Conservation (phyloP, 2,888 invertebrate species). For the Notocelia uddmanniana region DNA sequence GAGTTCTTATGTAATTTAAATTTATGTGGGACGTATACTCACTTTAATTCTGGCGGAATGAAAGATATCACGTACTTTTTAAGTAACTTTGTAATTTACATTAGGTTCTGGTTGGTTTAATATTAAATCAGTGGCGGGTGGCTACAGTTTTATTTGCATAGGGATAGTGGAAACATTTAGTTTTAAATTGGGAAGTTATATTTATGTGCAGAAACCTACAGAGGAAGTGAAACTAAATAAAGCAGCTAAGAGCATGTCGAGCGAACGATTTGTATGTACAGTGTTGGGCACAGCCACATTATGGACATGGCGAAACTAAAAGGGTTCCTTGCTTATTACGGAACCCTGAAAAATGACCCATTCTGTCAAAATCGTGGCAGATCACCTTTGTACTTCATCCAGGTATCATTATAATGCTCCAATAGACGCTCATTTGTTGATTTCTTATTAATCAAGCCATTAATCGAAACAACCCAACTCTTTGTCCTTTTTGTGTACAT, state of each 20-base stretch:
- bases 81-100: not conserved
- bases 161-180: not conserved
- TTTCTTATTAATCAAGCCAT: not conserved
- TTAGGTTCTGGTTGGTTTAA: not conserved
- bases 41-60: not conserved
- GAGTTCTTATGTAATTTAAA: constrained; percentile 27
- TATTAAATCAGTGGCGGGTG: not conserved
- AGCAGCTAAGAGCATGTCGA: too few relatives aligned
- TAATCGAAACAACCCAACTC: not conserved
- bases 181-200: not conserved
- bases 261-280: too few relatives aligned
- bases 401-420: not conserved
- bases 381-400: too few relatives aligned
- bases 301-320: too few relatives aligned
- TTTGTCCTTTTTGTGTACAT: not conserved
- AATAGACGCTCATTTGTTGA: not conserved
- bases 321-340: too few relatives aligned
- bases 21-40: constrained; percentile 20
- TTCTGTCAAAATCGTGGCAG: too few relatives aligned
- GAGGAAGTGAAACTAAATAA: too few relatives aligned
- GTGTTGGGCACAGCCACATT: too few relatives aligned
- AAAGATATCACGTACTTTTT: not conserved
- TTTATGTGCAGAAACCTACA: too few relatives aligned
- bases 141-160: not conserved
- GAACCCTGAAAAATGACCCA: too few relatives aligned